These are phyloP conservation scores for Ariolimax columbianus DNA, from an alignment of 2,888 invertebrate genomes.

Conservation along the genomic window DNA sequence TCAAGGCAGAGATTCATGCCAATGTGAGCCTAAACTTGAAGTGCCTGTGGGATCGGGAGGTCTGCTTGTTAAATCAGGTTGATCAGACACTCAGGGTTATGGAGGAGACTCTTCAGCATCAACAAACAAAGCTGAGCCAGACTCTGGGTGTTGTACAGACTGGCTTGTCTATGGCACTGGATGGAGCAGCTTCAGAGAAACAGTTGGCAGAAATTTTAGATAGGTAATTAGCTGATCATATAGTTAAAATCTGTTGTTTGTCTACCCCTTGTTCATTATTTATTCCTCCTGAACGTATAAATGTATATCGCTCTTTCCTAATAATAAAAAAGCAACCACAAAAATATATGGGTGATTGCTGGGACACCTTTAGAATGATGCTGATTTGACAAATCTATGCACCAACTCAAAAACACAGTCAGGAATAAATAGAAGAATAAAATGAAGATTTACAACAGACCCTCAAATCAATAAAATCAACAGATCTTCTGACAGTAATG, in stretches of 20 bases:
- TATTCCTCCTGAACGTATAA: background rate
- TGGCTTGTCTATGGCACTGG: conserved; percentile 33
- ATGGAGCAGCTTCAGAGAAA: conserved; percentile 42
- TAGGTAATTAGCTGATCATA: conserved; percentile 35
- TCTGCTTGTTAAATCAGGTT: conserved; percentile 74
- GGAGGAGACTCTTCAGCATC: conserved; percentile 73
- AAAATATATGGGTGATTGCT: too few species aligned
- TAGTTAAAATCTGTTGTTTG: background rate
- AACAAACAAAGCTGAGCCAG: conserved; percentile 71
- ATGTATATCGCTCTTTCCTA: background rate
- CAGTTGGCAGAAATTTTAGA: conserved; percentile 48
- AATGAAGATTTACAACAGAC: too few species aligned
- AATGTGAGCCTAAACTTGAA: conserved; percentile 74
- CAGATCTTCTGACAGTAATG: too few species aligned
- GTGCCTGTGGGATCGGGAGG: conserved; percentile 72
- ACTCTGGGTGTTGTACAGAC: conserved; percentile 70
- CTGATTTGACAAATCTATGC: too few species aligned
- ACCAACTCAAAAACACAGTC: too few species aligned
- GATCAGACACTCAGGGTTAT: conserved; percentile 73
- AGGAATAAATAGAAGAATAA: too few species aligned
- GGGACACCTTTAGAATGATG: too few species aligned
- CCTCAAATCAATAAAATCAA: too few species aligned
- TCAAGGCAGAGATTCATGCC: conserved; percentile 73
- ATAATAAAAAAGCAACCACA: too few species aligned
- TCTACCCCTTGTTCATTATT: too few species aligned